phyloP scores from a whole-genome alignment of 2,113 vertebrate genomes.

The Otis tarda region DNA sequence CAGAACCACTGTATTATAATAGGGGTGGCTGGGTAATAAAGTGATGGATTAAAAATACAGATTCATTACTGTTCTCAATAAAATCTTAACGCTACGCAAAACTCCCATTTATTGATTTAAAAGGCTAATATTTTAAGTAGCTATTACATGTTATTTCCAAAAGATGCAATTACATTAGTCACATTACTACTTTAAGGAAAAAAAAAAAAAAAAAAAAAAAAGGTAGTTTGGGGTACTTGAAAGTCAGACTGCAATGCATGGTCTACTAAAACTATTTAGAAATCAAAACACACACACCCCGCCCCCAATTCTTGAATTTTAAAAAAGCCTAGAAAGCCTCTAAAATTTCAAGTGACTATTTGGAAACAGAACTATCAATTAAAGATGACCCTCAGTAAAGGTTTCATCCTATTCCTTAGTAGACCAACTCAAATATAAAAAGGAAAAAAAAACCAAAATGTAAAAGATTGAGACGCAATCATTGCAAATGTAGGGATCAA shows the following conservation, averaged over 20 bases:
- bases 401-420: neutral
- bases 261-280: neutral
- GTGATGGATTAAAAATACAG: neutral
- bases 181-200: neutral
- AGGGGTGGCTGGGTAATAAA: neutral
- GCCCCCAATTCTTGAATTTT: neutral
- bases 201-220: neutral
- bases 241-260: neutral
- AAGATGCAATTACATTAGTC: neutral
- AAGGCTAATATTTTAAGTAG: neutral
- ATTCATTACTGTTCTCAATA: neutral
- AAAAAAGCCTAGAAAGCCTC: neutral
- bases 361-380: neutral
- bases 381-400: neutral
- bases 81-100: neutral
- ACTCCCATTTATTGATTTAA: neutral
- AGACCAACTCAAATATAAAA: neutral
- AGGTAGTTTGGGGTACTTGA: neutral
- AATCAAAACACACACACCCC: neutral
- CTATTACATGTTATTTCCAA: neutral
- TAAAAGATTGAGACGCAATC: neutral
- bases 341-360: neutral
- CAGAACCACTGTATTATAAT: neutral
- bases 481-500: neutral
- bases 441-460: neutral